phyloP scores from a whole-genome alignment of 2,888 invertebrate species.

The Tricholauxania praeusta region DNA sequence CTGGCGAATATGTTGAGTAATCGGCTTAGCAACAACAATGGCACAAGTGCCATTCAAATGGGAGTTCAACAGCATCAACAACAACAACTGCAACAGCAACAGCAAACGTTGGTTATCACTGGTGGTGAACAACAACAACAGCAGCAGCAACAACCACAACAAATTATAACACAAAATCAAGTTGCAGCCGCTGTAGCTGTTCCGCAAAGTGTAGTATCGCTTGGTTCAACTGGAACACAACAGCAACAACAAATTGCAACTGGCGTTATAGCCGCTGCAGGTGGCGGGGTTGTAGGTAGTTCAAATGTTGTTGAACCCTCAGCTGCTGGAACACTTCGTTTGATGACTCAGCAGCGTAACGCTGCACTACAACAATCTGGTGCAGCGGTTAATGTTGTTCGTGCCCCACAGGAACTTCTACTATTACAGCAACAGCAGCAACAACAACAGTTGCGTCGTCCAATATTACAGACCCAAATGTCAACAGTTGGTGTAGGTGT shows the following conservation, averaged over 20 bases:
- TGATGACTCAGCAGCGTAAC: conserved; percentile 88
- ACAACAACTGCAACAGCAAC: conserved; percentile 49
- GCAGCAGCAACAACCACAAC: conserved; percentile 50
- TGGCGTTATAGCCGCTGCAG: conserved; percentile 31
- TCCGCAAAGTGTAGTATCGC: conserved; percentile 36
- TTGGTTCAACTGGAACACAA: conserved; percentile 56
- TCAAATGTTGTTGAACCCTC: conserved; percentile 69
- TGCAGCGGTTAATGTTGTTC: conserved; percentile 56
- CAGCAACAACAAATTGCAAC: conserved; percentile 47
- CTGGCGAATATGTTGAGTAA: conserved; percentile 94
- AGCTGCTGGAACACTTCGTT: conserved; percentile 78
- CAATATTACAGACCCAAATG: conserved; percentile 51
- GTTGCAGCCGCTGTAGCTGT: conserved; percentile 37
- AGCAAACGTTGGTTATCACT: conserved; percentile 60
- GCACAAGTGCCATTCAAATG: conserved; percentile 33
- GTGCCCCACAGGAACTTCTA: conserved; percentile 70
- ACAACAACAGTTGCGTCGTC: conserved; percentile 69
- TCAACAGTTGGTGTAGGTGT: conserved; percentile 54
- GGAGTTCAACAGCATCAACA: conserved; percentile 50
- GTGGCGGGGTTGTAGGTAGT: conserved; percentile 42
- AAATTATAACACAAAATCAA: conserved; percentile 57
- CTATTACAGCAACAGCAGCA: conserved; percentile 70
- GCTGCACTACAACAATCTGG: conserved; percentile 71
- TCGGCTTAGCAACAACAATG: conserved; percentile 74
- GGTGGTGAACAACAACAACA: conserved; percentile 44